phyloP scores from a whole-genome alignment of 2,888 invertebrate genomes.

The Teleiodes luculella region DNA sequence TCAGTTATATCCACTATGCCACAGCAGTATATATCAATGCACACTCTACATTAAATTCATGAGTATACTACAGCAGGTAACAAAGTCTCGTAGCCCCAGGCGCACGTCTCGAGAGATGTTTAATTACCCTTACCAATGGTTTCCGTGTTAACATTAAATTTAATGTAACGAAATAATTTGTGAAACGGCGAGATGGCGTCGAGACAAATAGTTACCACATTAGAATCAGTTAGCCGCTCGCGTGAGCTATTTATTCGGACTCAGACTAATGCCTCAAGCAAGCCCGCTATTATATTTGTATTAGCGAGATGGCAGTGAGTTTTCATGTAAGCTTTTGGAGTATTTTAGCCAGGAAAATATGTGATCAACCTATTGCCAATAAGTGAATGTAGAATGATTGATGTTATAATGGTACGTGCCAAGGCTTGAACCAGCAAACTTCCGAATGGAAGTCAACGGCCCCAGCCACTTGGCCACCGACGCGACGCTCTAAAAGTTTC shows the following conservation, averaged over 20 bases:
- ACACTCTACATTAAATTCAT: neutral
- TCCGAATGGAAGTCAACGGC: too few relatives aligned
- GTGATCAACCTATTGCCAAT: neutral
- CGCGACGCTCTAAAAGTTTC: too few relatives aligned
- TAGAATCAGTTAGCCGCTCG: slow-evolving; percentile 54
- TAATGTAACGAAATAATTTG: slow-evolving; percentile 53
- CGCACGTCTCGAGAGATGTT: slow-evolving; percentile 23
- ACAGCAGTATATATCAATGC: too few relatives aligned
- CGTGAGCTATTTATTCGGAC: slow-evolving; percentile 31
- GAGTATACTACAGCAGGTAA: too few relatives aligned
- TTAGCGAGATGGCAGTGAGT: slow-evolving; percentile 30
- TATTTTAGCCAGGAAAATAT: neutral
- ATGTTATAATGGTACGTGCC: too few relatives aligned
- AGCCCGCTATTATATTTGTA: slow-evolving; percentile 46
- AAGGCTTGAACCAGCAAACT: too few relatives aligned
- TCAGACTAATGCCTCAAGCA: slow-evolving; percentile 40
- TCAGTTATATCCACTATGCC: too few relatives aligned
- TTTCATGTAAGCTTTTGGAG: slow-evolving; percentile 12
- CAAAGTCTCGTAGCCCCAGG: slow-evolving; percentile 18
- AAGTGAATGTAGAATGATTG: neutral
- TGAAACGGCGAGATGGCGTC: slow-evolving; percentile 29
- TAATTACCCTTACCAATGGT: slow-evolving; percentile 35
- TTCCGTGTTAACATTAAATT: slow-evolving; percentile 46
- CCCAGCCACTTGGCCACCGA: too few relatives aligned
- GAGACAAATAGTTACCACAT: slow-evolving; percentile 37